Conservation (phyloP, 1,140 invertebrate genomes). For the Lamellibrachia luymesi region DNA sequence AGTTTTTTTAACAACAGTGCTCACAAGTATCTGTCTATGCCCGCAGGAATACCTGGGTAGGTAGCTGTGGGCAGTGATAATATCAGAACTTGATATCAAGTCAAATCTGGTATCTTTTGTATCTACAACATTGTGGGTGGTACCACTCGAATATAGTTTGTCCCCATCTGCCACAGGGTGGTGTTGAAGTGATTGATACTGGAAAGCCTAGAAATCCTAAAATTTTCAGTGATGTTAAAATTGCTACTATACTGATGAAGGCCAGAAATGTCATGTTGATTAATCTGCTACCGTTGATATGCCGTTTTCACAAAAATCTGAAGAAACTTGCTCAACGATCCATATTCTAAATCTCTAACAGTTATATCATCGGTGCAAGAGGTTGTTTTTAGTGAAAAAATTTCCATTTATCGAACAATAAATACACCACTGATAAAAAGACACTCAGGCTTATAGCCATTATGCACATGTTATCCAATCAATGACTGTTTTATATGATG, state of each 20-base stretch:
- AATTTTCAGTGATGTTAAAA: background rate
- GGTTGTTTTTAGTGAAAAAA: too few species aligned
- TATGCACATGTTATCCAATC: too few species aligned
- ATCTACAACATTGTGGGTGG: constrained; percentile 4
- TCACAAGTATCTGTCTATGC: background rate
- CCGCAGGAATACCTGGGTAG: background rate
- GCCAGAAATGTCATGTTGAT: too few species aligned
- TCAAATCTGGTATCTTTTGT: background rate
- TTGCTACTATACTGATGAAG: background rate
- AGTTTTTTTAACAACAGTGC: background rate
- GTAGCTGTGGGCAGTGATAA: background rate
- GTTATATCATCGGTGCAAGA: too few species aligned
- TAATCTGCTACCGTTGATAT: too few species aligned
- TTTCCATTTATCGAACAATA: too few species aligned
- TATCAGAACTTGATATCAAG: background rate
- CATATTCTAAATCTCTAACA: too few species aligned
- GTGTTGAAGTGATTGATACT: background rate
- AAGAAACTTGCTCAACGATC: too few species aligned
- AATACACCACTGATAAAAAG: too few species aligned
- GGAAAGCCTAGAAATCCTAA: background rate
- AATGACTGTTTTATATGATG: too few species aligned
- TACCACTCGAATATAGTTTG: background rate
- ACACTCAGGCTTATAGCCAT: too few species aligned
- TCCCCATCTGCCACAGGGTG: background rate
- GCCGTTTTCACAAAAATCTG: too few species aligned